Base-by-base conservation (phyloP, 2,888 invertebrate genomes). In the Microctonus hyperodae region DNA sequence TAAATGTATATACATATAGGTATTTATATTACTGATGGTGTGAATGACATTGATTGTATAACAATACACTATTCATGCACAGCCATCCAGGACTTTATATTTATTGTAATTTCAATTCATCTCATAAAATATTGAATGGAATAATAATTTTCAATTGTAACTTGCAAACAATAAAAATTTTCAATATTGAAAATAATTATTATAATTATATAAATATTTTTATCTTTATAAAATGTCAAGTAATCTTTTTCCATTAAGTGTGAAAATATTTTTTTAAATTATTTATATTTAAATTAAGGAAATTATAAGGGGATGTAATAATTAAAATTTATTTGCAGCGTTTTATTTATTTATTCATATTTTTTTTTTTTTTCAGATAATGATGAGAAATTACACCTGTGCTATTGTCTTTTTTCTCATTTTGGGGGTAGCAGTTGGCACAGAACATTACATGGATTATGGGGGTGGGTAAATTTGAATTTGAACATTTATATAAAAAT, bases 371-470 rank as follows among this genome's bases (percentile, higher is more conserved):
- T 66, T 68, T 22, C 58, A 69, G 70, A 59, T 56, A 51, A 79
- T 75, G 76, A 71, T 73, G 69, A 72, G 69, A 28, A 76, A 73
- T 56, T 77, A 73, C 61, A 60, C 69, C 16, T 72, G 65, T 53
- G 51, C 70, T 22, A 73, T 70, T 64, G 67, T 71, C 6, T 63
- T 80, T 20, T 40, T 76, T 56, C 55, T 75, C 51, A 22, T 74
- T n/a, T 22, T 78, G 13, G 76, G 76, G 22, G 58, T 72, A 9
- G 74, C 70, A 2, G 20, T 72, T 6, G 78, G 70, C 1, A 35
- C 72, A 10, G 81, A 81, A 65, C 77, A 74, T 62, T 81, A 79
- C 65, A 68, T 75, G 70, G 81, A 81, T 69, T 81, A 81, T 31
- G 74, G 70, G 69, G 80, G 79, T 79, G 65, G 79, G 79, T 71